Conservation (phyloP, 2,113 vertebrate species). For the Barnardius zonarius region DNA sequence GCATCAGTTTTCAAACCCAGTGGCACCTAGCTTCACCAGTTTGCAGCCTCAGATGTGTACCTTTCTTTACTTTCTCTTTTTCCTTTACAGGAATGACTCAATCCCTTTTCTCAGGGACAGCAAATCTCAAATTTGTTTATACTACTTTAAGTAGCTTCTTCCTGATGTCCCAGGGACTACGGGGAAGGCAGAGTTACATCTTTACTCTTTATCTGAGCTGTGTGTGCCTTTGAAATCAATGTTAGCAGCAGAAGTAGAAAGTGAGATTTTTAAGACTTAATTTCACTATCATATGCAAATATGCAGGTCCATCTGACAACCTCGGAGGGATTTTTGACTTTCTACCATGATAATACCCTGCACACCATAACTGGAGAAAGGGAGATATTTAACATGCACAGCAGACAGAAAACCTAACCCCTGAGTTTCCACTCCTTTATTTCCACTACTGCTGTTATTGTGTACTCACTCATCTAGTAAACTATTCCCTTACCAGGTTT, state of each 20-base stretch:
- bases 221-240: conserved; percentile 40
- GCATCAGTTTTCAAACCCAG: background rate
- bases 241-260: background rate
- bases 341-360: background rate
- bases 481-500: background rate
- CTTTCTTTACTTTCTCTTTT: background rate
- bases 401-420: background rate
- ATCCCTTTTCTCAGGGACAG: background rate
- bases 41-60: background rate
- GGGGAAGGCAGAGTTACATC: background rate
- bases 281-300: conserved; percentile 34
- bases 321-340: background rate
- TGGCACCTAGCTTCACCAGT: background rate
- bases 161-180: background rate
- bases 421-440: background rate
- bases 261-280: conserved; percentile 11
- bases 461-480: background rate
- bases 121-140: background rate
- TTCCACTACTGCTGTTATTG: background rate
- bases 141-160: background rate
- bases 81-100: background rate
- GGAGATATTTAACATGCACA: background rate
- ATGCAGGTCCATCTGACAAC: background rate
- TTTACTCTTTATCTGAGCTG: background rate
- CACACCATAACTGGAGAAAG: background rate